These are phyloP conservation scores for Plectropomus leopardus DNA, from an alignment of 2,113 vertebrate species.

Conservation along the genomic window DNA sequence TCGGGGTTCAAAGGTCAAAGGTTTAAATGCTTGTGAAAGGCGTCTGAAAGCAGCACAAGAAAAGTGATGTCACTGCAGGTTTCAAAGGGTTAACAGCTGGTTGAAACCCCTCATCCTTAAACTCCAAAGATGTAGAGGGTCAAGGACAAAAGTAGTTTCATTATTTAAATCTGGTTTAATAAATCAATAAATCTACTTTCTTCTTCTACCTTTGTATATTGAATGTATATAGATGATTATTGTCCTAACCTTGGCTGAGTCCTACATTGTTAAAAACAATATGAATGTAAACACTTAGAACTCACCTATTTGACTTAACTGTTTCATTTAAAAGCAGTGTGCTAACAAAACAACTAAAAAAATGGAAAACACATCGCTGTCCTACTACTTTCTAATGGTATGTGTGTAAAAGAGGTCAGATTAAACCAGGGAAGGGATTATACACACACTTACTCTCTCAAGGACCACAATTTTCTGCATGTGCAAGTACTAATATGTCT, in stretches of 20 bases:
- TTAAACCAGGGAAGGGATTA: conserved; percentile 19
- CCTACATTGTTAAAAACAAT: neutral
- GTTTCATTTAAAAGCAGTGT: neutral
- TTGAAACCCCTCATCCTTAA: too few relatives aligned
- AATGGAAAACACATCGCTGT: neutral
- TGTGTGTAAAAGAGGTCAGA: neutral
- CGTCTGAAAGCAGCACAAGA: too few relatives aligned
- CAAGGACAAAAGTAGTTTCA: too few relatives aligned
- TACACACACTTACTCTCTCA: conserved; percentile 2
- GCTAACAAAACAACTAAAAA: conserved; percentile 9
- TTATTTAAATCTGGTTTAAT: too few relatives aligned
- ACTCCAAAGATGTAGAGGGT: too few relatives aligned
- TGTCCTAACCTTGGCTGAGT: neutral
- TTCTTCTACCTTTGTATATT: too few relatives aligned
- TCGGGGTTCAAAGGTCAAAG: too few relatives aligned
- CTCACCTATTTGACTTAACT: neutral
- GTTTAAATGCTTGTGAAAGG: too few relatives aligned
- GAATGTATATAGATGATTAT: neutral
- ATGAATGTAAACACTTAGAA: neutral
- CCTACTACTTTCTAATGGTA: neutral
- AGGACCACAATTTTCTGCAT: neutral
- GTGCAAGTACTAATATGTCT: conserved; percentile 39
- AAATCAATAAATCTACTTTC: too few relatives aligned
- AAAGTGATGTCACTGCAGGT: too few relatives aligned
- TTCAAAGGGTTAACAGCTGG: too few relatives aligned